Percentiles rank a stretch among this genome's conserved stretches.
Conservation (phyloP, 2,113 vertebrate species). For the Strix uralensis region DNA sequence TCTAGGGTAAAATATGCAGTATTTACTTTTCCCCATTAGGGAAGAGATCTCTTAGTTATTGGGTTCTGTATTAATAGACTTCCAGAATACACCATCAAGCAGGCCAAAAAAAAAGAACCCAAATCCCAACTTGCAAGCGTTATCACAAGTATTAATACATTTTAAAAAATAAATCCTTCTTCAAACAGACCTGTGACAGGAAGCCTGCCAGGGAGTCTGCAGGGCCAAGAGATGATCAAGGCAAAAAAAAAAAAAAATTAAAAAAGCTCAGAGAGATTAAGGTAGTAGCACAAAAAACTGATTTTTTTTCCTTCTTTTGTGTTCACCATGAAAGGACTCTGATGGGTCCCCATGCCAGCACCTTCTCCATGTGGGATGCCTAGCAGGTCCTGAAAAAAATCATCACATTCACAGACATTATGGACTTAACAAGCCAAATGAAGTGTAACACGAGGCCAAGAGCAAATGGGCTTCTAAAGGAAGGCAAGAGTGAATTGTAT, state of each 20-base stretch:
- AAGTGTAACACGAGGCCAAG: background rate
- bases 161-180: background rate
- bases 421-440: background rate
- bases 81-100: background rate
- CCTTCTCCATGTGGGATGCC: background rate
- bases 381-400: background rate
- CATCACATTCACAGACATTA: background rate
- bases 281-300: background rate
- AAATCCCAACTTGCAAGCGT: background rate
- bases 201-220: background rate
- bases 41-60: background rate
- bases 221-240: background rate
- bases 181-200: background rate
- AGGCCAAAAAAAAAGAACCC: background rate
- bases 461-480: background rate
- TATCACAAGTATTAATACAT: background rate
- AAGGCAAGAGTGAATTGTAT: background rate
- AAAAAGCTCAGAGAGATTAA: background rate
- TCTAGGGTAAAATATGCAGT: background rate
- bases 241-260: background rate
- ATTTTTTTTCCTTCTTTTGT: background rate
- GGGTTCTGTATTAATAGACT: background rate
- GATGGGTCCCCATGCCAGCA: background rate
- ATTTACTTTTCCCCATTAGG: background rate
- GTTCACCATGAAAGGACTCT: background rate